Conservation (phyloP, 2,797 vertebrate genomes). For the Botia kubotai region DNA sequence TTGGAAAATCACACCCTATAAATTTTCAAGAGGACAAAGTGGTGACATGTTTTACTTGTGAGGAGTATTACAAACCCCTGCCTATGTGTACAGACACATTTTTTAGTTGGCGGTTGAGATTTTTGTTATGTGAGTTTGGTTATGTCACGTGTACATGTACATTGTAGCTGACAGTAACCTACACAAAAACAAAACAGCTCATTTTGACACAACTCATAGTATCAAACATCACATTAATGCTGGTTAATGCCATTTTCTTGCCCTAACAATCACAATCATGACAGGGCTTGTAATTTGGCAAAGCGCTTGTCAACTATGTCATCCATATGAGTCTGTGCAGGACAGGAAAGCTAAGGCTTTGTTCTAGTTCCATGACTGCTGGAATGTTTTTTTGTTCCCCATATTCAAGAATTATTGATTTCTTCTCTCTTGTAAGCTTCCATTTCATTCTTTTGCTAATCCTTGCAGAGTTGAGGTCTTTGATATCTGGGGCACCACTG, state of each 20-base stretch:
- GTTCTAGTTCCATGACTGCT: slow-evolving; percentile 7
- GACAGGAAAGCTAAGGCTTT: background rate
- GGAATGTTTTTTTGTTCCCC: slow-evolving; percentile 32
- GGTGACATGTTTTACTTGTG: too few relatives aligned
- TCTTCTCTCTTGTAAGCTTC: slow-evolving; percentile 40
- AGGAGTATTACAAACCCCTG: too few relatives aligned
- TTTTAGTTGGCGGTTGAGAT: too few relatives aligned
- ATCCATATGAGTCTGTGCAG: background rate
- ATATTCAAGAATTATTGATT: slow-evolving; percentile 43
- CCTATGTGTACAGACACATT: too few relatives aligned
- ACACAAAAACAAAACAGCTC: background rate
- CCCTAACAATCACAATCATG: background rate
- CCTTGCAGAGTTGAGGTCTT: slow-evolving; percentile 32
- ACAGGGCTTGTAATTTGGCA: slow-evolving; percentile 6
- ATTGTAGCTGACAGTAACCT: slow-evolving; percentile 1
- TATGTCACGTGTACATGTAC: too few relatives aligned
- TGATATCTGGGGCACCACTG: slow-evolving; percentile 38
- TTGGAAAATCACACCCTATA: too few relatives aligned
- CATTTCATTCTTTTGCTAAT: slow-evolving; percentile 42
- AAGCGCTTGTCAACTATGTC: background rate
- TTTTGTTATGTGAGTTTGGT: background rate
- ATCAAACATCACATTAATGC: background rate
- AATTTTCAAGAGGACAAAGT: background rate
- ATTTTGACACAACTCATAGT: background rate
- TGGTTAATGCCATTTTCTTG: background rate